Evolutionary conservation across 2,113 vertebrate species (phyloP).

Genomic region (Cololabis saira): DNA sequence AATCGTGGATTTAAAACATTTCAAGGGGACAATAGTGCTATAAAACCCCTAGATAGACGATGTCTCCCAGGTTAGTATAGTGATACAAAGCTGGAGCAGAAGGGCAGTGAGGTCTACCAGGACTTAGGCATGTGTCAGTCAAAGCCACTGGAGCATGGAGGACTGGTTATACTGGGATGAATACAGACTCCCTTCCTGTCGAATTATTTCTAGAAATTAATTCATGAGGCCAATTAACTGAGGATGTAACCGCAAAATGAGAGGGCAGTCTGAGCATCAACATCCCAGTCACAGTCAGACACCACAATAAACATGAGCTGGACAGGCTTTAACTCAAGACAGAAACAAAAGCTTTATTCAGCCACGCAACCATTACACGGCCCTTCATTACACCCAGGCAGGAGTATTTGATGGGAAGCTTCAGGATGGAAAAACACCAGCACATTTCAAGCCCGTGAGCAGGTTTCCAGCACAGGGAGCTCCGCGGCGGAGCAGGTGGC

Average conservation of each 20-base stretch:
- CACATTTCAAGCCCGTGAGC: background rate
- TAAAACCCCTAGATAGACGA: background rate
- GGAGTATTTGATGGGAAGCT: slow-evolving; percentile 21
- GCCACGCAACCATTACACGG: slow-evolving; percentile 21
- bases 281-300: slow-evolving; percentile 1
- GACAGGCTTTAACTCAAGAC: background rate
- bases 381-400: slow-evolving; percentile 32
- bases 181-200: background rate
- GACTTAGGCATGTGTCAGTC: slow-evolving; percentile 35
- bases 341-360: slow-evolving; percentile 48
- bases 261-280: slow-evolving; percentile 6
- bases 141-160: slow-evolving; percentile 32
- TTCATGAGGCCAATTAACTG: slow-evolving; percentile 34
- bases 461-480: background rate
- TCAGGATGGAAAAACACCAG: slow-evolving; percentile 22
- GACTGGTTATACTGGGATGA: slow-evolving; percentile 26
- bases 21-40: background rate
- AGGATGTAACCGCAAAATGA: slow-evolving; percentile 1
- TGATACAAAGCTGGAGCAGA: background rate
- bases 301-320: slow-evolving; percentile 4
- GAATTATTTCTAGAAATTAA: slow-evolving; percentile 26
- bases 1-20: background rate
- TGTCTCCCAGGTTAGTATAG: slow-evolving; percentile 7
- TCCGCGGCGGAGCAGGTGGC: background rate
- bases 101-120: slow-evolving; percentile 23